Evolutionary conservation across 2,797 vertebrate species (phyloP), one percentile per base, ranked within the genome.

Genomic region (Pseudocheirus occidentalis): DNA sequence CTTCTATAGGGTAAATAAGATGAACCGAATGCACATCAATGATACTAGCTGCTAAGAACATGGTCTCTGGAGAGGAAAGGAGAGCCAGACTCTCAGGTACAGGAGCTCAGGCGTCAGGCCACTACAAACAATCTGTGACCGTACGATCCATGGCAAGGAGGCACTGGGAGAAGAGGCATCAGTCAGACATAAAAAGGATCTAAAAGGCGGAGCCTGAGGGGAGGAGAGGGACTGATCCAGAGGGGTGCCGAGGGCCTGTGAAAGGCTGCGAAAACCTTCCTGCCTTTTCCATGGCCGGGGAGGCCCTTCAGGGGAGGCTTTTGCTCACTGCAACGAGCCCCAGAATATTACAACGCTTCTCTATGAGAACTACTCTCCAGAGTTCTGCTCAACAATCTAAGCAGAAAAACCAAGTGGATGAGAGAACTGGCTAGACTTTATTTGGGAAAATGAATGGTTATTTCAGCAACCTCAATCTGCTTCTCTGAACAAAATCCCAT

Each of bases 31-130:
- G 40, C 2, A 87, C 3, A 4, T 27, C 27, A 87, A 27, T 87
- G 73, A 27, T 28, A 87, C 3, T 21, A 87, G 21, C 40, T 46
- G 55, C 93, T 92, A 46, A 93, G 50, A 93, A 91, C 46, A 53
- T 90, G 90, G 91, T 73, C 58, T 95, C 34, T 50, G 28, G n/a
- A 93, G 56, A 34, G 14, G 0, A 95, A 93, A n/a, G n/a, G n/a
- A n/a, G n/a, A n/a, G n/a, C n/a, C n/a, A n/a, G n/a, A n/a, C n/a
- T 62, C n/a, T 66, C 53, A 94, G 40, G 92, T 50, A 92, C 50
- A 18, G 54, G 53, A 34, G n/a, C 52, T 58, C 0, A 27, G 31
- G 81, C 59, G 66, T 27, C 21, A 81, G 66, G 16, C 66, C 34
- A 73, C 66, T 2, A 6, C 2, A 73, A 7, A 5, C 90, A 93